Evolutionary conservation across 1,140 invertebrate genomes (phyloP), one percentile per base, ranked within the genome.

Genomic region (Anastatus disparis): DNA sequence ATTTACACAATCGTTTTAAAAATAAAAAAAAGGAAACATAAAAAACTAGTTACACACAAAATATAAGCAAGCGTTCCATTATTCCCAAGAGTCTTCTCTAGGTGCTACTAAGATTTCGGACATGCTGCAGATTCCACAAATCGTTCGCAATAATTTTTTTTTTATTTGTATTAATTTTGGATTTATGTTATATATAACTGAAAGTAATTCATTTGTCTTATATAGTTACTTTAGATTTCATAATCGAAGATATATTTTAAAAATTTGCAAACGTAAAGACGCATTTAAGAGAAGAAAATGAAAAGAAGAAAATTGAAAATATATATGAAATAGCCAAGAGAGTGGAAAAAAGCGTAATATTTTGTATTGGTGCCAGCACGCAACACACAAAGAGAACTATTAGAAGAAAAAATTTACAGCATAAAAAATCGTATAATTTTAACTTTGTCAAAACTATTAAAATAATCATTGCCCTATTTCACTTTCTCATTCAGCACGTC

Each of bases 61-160:
- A n/a, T n/a, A 64, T 56, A 65, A 65, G 53, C 69, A 71, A 71
- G 69, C 61, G 50, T 71, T 58, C 44, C 48, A 58, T 58, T 64
- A 71, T 48, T 48, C 69, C 52, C 59, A 71, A 48, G 12, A 44
- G n/a, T 56, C 26, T 56, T 70, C 20, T 35, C 6, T 35, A 50
- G 27, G 2, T 63, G 20, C 38, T 44, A 62, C 52, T 52, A 40
- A 70, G 29, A n/a, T n/a, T n/a, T 62, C n/a, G 24, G 9, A 50
- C 69, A 71, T 71, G 61, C 61, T 64, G 62, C 69, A 71, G 29
- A 56, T 20, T 56, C 10, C 24, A 65, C 50, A 63, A 56, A 22
- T 64, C 42, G 38, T 38, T 63, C 40, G 35, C 15, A 48, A 52
- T 29, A 53, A 40, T 35, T 31, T n/a, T 67, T 59, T 1, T 38